These are phyloP conservation scores for Falco berigora DNA, from an alignment of 2,797 vertebrate species.

Conservation along the genomic window DNA sequence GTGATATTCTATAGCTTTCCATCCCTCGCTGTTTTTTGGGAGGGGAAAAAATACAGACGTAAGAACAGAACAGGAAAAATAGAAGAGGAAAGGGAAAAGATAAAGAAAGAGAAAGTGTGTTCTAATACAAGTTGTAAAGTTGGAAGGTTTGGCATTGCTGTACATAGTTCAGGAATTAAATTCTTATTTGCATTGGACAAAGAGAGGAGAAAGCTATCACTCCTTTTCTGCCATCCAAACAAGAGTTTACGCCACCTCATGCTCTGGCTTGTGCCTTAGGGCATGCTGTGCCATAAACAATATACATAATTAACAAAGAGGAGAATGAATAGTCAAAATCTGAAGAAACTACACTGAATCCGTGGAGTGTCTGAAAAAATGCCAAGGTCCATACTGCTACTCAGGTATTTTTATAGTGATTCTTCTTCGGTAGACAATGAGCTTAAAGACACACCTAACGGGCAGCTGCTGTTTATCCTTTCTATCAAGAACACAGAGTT, in stretches of 20 bases:
- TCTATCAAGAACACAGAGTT: neutral
- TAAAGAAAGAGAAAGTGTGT: neutral
- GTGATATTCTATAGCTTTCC: neutral
- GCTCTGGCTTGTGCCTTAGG: neutral
- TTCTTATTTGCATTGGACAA: neutral
- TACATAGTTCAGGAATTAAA: neutral
- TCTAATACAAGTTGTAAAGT: neutral
- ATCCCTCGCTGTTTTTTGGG: neutral
- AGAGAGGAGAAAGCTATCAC: neutral
- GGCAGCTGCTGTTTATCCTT: neutral
- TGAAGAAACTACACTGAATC: neutral
- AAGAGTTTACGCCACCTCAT: neutral
- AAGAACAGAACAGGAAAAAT: neutral
- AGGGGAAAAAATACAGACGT: neutral
- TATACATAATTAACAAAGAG: neutral
- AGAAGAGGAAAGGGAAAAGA: neutral
- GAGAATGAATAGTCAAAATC: neutral
- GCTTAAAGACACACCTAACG: neutral
- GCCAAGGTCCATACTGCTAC: neutral
- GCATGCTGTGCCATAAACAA: neutral
- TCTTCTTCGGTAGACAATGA: neutral
- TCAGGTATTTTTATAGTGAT: neutral
- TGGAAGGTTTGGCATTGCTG: neutral
- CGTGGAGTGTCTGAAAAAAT: neutral
- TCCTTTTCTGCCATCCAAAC: neutral